A percentile compares a stretch with the other conserved stretches of the same genome.
Evolutionary conservation across 2,888 invertebrate species (phyloP).

Genomic region (Caenorhabditis virilis): DNA sequence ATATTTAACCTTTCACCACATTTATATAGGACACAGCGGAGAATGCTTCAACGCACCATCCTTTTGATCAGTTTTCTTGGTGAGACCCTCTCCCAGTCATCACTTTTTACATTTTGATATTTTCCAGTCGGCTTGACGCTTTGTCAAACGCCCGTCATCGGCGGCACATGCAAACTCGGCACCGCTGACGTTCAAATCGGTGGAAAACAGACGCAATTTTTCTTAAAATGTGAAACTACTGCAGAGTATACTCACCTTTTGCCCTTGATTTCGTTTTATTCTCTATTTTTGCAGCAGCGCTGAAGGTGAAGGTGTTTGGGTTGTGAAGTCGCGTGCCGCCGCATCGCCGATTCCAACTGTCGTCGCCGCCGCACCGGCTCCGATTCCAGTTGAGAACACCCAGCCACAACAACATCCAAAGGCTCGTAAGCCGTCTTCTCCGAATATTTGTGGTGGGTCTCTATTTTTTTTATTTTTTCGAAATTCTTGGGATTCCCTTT

Average conservation of each 20-base stretch:
- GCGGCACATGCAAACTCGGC: slow-evolving; percentile 66
- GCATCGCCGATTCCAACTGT: slow-evolving; percentile 34
- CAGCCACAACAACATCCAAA: slow-evolving; percentile 53
- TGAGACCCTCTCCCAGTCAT: slow-evolving; percentile 10
- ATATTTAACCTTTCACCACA: no score
- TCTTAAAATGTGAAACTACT: slow-evolving; percentile 64
- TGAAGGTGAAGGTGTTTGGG: slow-evolving; percentile 66
- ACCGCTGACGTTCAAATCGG: slow-evolving; percentile 67
- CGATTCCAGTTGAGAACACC: slow-evolving; percentile 40
- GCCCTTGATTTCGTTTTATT: neutral
- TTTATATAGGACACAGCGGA: no score
- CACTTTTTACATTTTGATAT: neutral
- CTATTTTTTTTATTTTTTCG: no score
- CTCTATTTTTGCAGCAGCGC: slow-evolving; percentile 49
- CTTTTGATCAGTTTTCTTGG: no score
- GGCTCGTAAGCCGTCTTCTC: slow-evolving; percentile 42
- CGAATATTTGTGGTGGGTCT: slow-evolving; percentile 60
- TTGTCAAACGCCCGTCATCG: slow-evolving; percentile 65
- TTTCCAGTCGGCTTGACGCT: slow-evolving; percentile 3
- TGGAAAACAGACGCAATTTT: slow-evolving; percentile 68
- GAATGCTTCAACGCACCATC: no score
- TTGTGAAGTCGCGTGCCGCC: slow-evolving; percentile 63
- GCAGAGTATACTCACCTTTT: slow-evolving; percentile 52
- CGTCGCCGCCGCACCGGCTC: slow-evolving; percentile 15
- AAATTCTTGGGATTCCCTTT: no score